These are phyloP conservation scores for Hypercompe scribonia DNA, from an alignment of 2,888 invertebrate species.

Conservation along the genomic window DNA sequence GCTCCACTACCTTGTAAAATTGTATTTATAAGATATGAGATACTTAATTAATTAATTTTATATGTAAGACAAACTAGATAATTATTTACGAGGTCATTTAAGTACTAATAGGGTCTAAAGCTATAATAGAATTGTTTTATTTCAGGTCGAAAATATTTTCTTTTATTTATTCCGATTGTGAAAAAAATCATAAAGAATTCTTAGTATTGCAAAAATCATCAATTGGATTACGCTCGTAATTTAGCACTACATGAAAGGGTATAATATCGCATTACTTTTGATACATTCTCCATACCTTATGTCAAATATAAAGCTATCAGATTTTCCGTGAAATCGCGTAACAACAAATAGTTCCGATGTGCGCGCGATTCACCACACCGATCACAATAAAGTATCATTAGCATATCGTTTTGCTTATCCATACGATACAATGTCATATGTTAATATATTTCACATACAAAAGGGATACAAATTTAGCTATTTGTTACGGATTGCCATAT, in stretches of 20 bases:
- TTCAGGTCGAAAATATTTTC: not conserved
- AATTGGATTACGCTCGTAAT: constrained; percentile 6
- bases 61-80: not conserved
- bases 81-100: not conserved
- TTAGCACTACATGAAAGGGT: constrained; percentile 12
- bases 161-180: not conserved
- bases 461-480: constrained; percentile 74
- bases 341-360: constrained; percentile 58
- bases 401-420: constrained; percentile 58
- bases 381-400: constrained; percentile 68
- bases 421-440: constrained; percentile 65
- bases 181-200: not conserved
- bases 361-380: constrained; percentile 59
- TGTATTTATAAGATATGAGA: too few species aligned
- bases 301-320: constrained; percentile 51
- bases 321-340: constrained; percentile 63
- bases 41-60: not conserved
- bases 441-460: constrained; percentile 74
- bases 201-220: constrained; percentile 3
- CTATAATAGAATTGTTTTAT: not conserved
- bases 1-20: too few species aligned
- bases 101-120: not conserved
- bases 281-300: constrained; percentile 45
- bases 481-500: constrained; percentile 77
- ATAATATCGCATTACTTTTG: constrained; percentile 28